Evolutionary conservation across 2,797 vertebrate genomes (phyloP).

Genomic region (Gymnothorax javanicus): DNA sequence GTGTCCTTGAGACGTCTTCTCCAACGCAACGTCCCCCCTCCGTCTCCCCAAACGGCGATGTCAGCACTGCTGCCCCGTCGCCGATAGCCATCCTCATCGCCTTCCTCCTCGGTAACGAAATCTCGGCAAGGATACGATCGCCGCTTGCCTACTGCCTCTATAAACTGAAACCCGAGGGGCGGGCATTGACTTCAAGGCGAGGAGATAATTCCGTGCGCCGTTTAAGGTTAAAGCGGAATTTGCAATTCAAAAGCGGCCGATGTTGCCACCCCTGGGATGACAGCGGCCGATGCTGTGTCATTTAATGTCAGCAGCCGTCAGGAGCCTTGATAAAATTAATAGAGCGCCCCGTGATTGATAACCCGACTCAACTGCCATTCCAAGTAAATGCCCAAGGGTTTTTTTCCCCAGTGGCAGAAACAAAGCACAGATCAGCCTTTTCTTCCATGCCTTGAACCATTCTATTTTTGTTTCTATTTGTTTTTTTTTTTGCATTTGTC

Average conservation of each 20-base stretch:
- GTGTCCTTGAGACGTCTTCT: slow-evolving; percentile 84
- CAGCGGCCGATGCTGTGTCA: slow-evolving; percentile 68
- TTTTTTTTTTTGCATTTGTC: not conserved
- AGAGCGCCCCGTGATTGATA: slow-evolving; percentile 77
- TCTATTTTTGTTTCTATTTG: not conserved
- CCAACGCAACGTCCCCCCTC: slow-evolving; percentile 59
- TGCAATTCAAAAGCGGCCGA: slow-evolving; percentile 77
- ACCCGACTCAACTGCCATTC: slow-evolving; percentile 59
- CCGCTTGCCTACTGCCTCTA: slow-evolving; percentile 37
- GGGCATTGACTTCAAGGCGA: slow-evolving; percentile 63
- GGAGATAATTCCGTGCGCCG: slow-evolving; percentile 67
- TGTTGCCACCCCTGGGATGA: slow-evolving; percentile 67
- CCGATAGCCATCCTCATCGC: slow-evolving; percentile 48
- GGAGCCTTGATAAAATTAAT: slow-evolving; percentile 79
- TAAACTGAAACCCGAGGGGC: slow-evolving; percentile 30
- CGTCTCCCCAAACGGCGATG: slow-evolving; percentile 56
- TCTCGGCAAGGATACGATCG: slow-evolving; percentile 61
- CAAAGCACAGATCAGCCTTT: slow-evolving; percentile 47
- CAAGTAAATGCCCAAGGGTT: slow-evolving; percentile 47
- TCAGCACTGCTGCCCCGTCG: slow-evolving; percentile 55
- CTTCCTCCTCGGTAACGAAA: slow-evolving; percentile 62
- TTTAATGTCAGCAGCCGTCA: slow-evolving; percentile 75
- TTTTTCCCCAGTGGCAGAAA: slow-evolving; percentile 35
- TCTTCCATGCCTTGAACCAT: slow-evolving; percentile 28
- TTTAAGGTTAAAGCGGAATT: slow-evolving; percentile 84